A percentile compares a stretch with the other conserved stretches of the same genome.
phyloP scores from a whole-genome alignment of 2,888 invertebrate species.

The Leucoptera coffeella region DNA sequence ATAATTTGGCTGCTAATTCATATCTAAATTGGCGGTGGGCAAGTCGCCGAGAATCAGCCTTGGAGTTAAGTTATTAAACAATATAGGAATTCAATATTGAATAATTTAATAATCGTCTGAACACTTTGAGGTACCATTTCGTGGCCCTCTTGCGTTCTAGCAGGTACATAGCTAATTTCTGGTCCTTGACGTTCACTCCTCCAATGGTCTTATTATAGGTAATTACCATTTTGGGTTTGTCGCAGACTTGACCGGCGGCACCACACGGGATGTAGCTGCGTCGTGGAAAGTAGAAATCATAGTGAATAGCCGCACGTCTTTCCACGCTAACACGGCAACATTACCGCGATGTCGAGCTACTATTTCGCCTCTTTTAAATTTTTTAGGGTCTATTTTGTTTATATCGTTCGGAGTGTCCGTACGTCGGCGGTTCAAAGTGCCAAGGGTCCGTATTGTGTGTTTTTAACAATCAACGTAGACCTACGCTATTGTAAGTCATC shows the following conservation, averaged over 20 bases:
- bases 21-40: constrained; percentile 7
- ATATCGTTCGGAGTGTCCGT: no score
- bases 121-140: constrained; percentile 5
- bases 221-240: constrained; percentile 1
- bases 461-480: no score
- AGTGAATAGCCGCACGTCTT: constrained; percentile 4
- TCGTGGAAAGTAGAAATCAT: constrained; percentile 4
- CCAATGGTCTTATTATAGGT: constrained; percentile 3
- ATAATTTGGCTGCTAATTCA: constrained; percentile 3
- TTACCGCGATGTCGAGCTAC: constrained; percentile 3
- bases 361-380: no score
- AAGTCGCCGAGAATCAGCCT: constrained; percentile 4
- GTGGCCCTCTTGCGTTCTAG: constrained; percentile 3
- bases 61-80: constrained; percentile 5
- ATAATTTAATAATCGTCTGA: constrained; percentile 3
- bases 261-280: background rate
- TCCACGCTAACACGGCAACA: constrained; percentile 4
- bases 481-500: no score
- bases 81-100: constrained; percentile 5
- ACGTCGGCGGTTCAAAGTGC: no score
- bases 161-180: constrained; percentile 1
- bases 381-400: no score
- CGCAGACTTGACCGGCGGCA: background rate
- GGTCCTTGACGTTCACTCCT: constrained; percentile 4
- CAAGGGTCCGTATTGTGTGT: no score